These are phyloP conservation scores for Oryzias sinensis DNA, from an alignment of 2,797 vertebrate genomes.

Conservation along the genomic window DNA sequence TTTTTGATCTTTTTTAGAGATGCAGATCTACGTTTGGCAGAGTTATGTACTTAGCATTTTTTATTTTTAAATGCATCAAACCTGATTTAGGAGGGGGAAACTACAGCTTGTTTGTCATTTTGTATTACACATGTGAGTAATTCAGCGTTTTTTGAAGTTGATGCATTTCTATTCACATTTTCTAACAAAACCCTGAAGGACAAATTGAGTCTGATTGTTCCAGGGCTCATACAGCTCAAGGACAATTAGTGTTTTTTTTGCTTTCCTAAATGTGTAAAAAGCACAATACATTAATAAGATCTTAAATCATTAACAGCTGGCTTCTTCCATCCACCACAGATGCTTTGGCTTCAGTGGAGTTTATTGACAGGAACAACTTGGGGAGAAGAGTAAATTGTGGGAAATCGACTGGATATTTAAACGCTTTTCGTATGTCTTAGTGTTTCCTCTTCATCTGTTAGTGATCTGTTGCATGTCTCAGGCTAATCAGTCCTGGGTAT, in stretches of 20 bases:
- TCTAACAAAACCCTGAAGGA: constrained; percentile 26
- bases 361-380: constrained; percentile 3
- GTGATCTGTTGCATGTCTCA: constrained; percentile 32
- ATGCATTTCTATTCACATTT: constrained; percentile 30
- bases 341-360: constrained; percentile 1
- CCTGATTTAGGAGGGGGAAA: constrained; percentile 32
- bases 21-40: constrained; percentile 24
- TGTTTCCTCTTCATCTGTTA: constrained; percentile 45
- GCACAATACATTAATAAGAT: constrained; percentile 1
- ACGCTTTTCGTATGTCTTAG: constrained; percentile 19
- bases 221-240: constrained; percentile 19
- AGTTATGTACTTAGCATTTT: constrained; percentile 3
- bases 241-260: constrained; percentile 23
- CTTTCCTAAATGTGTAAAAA: constrained; percentile 10
- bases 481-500: constrained; percentile 31
- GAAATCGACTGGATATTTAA: constrained; percentile 5
- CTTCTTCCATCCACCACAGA: constrained; percentile 5
- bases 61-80: constrained; percentile 26
- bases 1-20: constrained; percentile 28
- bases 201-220: constrained; percentile 34
- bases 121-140: constrained; percentile 33
- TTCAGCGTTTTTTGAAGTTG: constrained; percentile 23
- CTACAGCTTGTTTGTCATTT: constrained; percentile 44
- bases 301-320: constrained; percentile 13
- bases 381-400: constrained; percentile 3